phyloP scores from a whole-genome alignment of 2,797 vertebrate genomes.

The Manis javanica region DNA sequence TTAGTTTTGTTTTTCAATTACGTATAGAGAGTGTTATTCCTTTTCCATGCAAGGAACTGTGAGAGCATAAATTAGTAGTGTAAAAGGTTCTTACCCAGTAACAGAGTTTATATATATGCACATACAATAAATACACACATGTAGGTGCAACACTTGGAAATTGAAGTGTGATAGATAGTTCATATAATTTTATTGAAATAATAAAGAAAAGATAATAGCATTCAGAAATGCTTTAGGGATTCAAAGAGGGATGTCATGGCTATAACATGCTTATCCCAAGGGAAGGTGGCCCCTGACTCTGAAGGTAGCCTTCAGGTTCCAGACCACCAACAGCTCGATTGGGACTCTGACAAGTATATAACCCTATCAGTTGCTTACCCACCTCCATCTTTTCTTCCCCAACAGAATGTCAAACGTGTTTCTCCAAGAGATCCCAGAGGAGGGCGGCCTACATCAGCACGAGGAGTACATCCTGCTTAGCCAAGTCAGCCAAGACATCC shows the following conservation, averaged over 20 bases:
- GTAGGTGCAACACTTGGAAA: not conserved
- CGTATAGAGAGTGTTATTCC: not conserved
- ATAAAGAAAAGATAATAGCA: not conserved
- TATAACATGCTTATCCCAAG: not conserved
- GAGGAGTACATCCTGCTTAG: not conserved
- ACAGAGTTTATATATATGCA: not conserved
- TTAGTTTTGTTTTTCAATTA: constrained; percentile 31
- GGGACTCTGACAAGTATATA: not conserved
- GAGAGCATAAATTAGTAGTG: not conserved
- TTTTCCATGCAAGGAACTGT: not conserved
- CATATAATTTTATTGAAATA: not conserved
- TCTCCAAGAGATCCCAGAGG: not conserved
- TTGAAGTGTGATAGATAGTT: not conserved
- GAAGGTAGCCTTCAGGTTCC: not conserved
- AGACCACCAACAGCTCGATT: not conserved
- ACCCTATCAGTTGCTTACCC: not conserved
- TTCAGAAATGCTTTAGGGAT: not conserved
- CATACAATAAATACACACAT: not conserved
- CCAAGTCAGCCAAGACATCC: not conserved
- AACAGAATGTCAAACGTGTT: not conserved
- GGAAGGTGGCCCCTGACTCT: not conserved
- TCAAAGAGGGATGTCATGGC: not conserved
- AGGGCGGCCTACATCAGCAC: fast-evolving
- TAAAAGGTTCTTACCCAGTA: not conserved
- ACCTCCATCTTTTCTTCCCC: not conserved